Percentiles rank a stretch among this genome's conserved stretches.
Conservation (phyloP, 2,113 vertebrate genomes). For the Tursiops truncatus region DNA sequence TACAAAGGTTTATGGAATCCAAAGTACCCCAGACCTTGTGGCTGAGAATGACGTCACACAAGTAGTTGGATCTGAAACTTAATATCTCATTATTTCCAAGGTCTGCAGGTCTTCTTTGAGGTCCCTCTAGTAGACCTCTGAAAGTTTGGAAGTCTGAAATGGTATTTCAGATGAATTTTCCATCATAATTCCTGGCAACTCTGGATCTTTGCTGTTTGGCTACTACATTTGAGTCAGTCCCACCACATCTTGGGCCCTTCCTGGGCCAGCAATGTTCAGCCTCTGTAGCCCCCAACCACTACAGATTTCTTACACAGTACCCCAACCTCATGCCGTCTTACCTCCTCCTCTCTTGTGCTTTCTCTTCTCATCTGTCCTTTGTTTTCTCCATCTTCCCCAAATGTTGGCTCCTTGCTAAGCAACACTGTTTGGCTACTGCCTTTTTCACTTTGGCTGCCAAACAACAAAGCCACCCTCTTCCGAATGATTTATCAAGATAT, state of each 20-base stretch:
- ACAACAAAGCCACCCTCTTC: background rate
- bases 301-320: background rate
- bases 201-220: background rate
- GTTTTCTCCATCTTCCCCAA: background rate
- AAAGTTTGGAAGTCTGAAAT: background rate
- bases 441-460: background rate
- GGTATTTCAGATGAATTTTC: background rate
- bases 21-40: background rate
- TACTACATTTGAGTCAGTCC: no score
- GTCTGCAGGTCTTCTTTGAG: background rate
- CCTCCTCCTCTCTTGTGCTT: rapidly evolving
- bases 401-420: background rate
- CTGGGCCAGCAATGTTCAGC: background rate
- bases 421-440: background rate
- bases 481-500: background rate
- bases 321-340: rapidly evolving
- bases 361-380: background rate
- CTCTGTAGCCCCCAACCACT: background rate
- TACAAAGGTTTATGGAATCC: background rate
- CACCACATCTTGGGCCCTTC: no score
- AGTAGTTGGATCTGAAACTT: background rate
- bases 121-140: background rate
- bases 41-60: background rate
- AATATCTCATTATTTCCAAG: rapidly evolving
- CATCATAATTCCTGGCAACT: background rate